Base-by-base conservation (phyloP, 1,140 invertebrate species). In the Drosophila teissieri region DNA sequence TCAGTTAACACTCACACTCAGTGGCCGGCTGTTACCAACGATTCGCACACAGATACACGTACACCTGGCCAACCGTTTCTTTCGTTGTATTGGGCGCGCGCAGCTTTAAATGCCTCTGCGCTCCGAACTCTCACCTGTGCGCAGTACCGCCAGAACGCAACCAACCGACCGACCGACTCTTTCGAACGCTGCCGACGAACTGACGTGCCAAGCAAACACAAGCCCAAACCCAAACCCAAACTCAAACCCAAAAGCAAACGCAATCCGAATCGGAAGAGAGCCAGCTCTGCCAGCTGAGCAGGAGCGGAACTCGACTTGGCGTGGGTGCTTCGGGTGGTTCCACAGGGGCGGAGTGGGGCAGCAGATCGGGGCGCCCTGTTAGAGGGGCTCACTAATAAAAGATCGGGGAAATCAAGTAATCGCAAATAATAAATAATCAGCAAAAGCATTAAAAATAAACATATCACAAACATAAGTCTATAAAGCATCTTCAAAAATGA, bases 1-100 rank as follows among this genome's bases (percentile, higher is more conserved):
- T 78, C 77, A 69, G 79, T 83, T 88, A 88, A 88, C 83, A 85
- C 81, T 45, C 54, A 80, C 63, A 67, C 61, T 40, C 42, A 64
- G 44, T 56, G 36, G 48, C 36, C 53, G 49, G 34, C 54, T 88
- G 83, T 88, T 88, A 89, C 84, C 83, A 86, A 82, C 78, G 68
- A 60, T 55, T 73, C 77, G 4, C 17, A 45, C 42, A 77, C 62
- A 67, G 42, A 70, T 54, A 78, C 24, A 4, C 24, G 19, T 19
- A 19, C 75, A 77, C 75, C 65, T 88, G 83, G n/a, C 48, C 46
- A 5, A 51, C 5, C 48, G 27, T 34, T 58, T 34, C 15, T 58
- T n/a, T 67, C 69, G 53, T 48, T 42, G 22, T 40, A 40, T 67
- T 68, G 56, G 48, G 67, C 84, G 83, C 74, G 74, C 83, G 79